Evolutionary conservation across 2,113 vertebrate species (phyloP), one percentile per base, ranked within the genome.

Genomic region (Rhynchomys soricoides): DNA sequence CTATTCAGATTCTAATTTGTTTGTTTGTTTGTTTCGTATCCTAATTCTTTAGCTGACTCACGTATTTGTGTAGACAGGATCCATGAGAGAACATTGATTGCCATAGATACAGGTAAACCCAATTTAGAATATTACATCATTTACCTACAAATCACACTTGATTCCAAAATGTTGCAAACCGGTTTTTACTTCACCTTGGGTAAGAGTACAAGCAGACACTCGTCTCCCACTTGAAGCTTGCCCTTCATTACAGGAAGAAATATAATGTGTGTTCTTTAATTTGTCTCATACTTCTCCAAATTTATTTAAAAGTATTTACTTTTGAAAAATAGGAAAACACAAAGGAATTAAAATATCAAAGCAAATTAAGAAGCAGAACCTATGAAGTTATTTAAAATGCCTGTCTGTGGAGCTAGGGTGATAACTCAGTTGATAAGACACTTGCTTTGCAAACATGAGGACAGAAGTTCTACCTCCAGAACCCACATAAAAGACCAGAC

Each of bases 111-210:
- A 87, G 22, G 93, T n/a, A 89, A 97, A 68, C 82, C 37, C 24
- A 75, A 43, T 64, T 93, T 85, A 96, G 62, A 64, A 87, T 68
- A 81, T 86, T 91, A 83, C 19, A 90, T 79, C 90, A 73, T 94
- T 91, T 19, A 96, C 68, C 15, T 11, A 70, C 8, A 94, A 91
- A 88, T 90, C 50, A 15, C 13, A 95, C 29, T 86, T 95, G 73
- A 89, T 96, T 55, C 24, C 7, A 90, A 96, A 85, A 68, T 94
- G 85, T 93, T 48, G 2, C 34, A 90, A 90, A 37, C 62, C 89
- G 85, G n/a, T 71, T 95, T 90, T 91, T 68, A 89, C 78, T 93
- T 83, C 40, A 87, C 87, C 48, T 29, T 12, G 31, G 40, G 5
- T 15, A 77, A 40, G 55, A 52, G 37, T 71, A 89, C 10, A 92